Percentiles rank a stretch among this genome's conserved stretches.
Conservation (phyloP, 2,797 vertebrate genomes). For the Propithecus deckenii region DNA sequence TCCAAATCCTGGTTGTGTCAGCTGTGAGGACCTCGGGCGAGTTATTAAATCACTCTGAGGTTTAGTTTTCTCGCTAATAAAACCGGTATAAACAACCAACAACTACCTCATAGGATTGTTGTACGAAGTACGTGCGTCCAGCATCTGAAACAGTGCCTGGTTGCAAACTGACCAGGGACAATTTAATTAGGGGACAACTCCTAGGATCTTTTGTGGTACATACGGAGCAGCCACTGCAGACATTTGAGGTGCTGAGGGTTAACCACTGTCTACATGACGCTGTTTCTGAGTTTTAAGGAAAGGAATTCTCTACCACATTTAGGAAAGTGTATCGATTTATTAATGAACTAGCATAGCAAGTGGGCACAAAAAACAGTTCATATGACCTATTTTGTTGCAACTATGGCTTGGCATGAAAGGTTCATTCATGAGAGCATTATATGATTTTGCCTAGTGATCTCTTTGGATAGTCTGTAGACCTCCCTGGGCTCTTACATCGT, state of each 20-base stretch:
- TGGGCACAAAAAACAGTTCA: background rate
- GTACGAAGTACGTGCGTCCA: background rate
- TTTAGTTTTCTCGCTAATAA: background rate
- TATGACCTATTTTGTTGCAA: background rate
- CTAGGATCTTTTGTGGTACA: background rate
- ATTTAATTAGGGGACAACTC: background rate
- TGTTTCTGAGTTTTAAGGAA: background rate
- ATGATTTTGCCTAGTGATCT: background rate
- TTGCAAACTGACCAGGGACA: background rate
- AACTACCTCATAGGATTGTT: too few species aligned
- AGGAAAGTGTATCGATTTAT: background rate
- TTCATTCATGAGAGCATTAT: background rate
- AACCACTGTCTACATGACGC: background rate
- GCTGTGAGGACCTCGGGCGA: background rate
- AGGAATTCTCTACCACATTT: background rate
- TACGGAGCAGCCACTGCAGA: too few species aligned
- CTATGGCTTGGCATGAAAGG: background rate
- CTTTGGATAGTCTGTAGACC: background rate
- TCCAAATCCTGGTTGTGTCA: background rate
- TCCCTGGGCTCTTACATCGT: background rate
- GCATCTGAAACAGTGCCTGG: background rate
- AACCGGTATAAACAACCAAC: background rate
- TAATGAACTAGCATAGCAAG: background rate
- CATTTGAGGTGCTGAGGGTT: background rate
- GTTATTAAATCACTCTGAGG: background rate